These are phyloP conservation scores for Microchirus variegatus DNA, from an alignment of 2,797 vertebrate genomes.

Conservation along the genomic window DNA sequence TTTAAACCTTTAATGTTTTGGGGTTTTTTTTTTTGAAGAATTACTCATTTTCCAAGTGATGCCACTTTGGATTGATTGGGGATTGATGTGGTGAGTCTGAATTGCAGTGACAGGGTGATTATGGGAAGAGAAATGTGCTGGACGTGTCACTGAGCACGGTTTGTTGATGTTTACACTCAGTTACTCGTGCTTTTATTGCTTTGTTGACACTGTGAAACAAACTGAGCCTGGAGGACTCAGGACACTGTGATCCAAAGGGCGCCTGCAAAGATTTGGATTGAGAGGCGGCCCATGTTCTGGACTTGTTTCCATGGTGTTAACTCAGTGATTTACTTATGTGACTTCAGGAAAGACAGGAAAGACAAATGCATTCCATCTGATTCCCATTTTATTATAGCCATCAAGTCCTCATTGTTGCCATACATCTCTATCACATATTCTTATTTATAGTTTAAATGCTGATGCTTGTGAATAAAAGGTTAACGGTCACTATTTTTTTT, in stretches of 20 bases:
- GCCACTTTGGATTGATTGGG: background rate
- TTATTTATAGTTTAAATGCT: background rate
- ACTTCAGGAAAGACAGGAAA: background rate
- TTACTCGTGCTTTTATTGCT: conserved; percentile 39
- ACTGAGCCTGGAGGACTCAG: conserved; percentile 44
- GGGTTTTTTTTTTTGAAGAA: too few relatives aligned
- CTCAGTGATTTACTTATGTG: background rate
- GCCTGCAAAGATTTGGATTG: conserved; percentile 8
- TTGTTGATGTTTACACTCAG: conserved; percentile 53
- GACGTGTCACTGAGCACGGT: conserved; percentile 25
- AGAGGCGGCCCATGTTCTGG: background rate
- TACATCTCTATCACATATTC: background rate
- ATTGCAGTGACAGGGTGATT: background rate
- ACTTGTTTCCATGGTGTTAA: background rate
- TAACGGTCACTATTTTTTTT: too few relatives aligned
- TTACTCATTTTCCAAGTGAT: background rate
- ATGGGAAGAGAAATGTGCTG: conserved; percentile 12
- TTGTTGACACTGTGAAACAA: conserved; percentile 60
- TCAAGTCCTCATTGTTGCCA: too few relatives aligned
- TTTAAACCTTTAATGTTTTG: conserved; percentile 41
- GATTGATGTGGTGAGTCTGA: background rate
- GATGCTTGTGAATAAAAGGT: too few relatives aligned
- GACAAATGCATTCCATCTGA: background rate
- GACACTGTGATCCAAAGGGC: conserved; percentile 22
- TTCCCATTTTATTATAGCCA: background rate